Evolutionary conservation across 2,113 vertebrate genomes (phyloP).

Genomic region (Nycticryphes semicollaris): DNA sequence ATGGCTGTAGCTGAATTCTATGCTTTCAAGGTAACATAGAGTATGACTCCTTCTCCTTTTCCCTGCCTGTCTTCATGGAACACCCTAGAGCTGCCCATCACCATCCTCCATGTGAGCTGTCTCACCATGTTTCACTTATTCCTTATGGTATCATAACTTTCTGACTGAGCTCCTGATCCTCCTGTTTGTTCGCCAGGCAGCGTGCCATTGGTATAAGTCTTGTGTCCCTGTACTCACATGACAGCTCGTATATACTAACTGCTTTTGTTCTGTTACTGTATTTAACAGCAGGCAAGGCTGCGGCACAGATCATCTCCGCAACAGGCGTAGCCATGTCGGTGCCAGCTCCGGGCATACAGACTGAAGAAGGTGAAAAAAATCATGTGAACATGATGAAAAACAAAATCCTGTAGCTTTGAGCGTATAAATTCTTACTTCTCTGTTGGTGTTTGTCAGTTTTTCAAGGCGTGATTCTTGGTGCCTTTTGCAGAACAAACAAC

Average conservation of each 20-base stretch:
- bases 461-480: not conserved
- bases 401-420: not conserved
- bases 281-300: slow-evolving; percentile 84
- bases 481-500: not conserved
- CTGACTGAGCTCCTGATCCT: not conserved
- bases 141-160: not conserved
- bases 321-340: slow-evolving; percentile 85
- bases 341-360: slow-evolving; percentile 84
- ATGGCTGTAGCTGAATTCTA: not conserved
- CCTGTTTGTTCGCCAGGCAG: not conserved
- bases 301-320: slow-evolving; percentile 92
- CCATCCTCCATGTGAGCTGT: not conserved
- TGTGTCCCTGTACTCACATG: not conserved
- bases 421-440: slow-evolving; percentile 15
- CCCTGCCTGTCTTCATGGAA: not conserved
- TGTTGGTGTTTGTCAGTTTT: not conserved
- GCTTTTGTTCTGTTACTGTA: not conserved
- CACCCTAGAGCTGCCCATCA: not conserved
- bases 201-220: not conserved
- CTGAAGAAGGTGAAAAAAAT: slow-evolving; percentile 66
- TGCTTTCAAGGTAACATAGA: not conserved
- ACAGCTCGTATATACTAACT: not conserved
- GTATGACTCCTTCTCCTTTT: not conserved
- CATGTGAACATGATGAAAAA: not conserved
- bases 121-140: not conserved